phyloP scores from a whole-genome alignment of 2,888 invertebrate genomes.

The Drosophila macrospina region DNA sequence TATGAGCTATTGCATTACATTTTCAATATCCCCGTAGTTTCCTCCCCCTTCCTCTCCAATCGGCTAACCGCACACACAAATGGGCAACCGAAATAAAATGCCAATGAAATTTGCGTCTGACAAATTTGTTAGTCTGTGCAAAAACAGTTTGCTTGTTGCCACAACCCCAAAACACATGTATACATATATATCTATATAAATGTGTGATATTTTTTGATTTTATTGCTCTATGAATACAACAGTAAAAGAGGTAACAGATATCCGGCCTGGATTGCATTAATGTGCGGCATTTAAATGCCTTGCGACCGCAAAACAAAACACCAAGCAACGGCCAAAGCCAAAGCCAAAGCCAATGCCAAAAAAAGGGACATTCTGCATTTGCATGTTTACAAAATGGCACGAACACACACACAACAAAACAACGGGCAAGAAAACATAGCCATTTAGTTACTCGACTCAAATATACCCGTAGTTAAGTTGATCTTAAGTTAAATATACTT shows the following conservation, averaged over 20 bases:
- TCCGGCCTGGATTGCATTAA: slow-evolving; percentile 67
- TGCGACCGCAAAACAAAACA: slow-evolving; percentile 76
- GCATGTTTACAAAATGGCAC: slow-evolving; percentile 62
- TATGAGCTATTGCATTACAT: slow-evolving; percentile 49
- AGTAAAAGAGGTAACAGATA: slow-evolving; percentile 21
- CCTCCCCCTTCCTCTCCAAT: neutral
- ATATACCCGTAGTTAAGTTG: slow-evolving; percentile 15
- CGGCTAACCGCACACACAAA: slow-evolving; percentile 32
- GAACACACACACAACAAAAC: slow-evolving; percentile 20
- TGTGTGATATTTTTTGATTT: slow-evolving; percentile 66
- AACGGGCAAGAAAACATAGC: neutral
- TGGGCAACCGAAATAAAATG: slow-evolving; percentile 41
- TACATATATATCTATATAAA: slow-evolving; percentile 15
- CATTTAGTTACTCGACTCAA: slow-evolving; percentile 10
- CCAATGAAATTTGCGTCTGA: slow-evolving; percentile 44
- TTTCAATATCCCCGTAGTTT: slow-evolving; percentile 2
- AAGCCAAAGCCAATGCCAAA: slow-evolving; percentile 39
- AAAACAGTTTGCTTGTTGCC: slow-evolving; percentile 45
- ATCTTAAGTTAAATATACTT: neutral
- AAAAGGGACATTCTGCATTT: slow-evolving; percentile 70
- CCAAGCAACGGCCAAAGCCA: slow-evolving; percentile 60
- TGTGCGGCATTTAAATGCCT: slow-evolving; percentile 76
- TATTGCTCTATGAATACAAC: slow-evolving; percentile 68
- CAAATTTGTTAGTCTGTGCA: slow-evolving; percentile 48
- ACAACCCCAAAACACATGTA: slow-evolving; percentile 34